Evolutionary conservation across 2,888 invertebrate genomes (phyloP).

Genomic region (Apamea anceps): DNA sequence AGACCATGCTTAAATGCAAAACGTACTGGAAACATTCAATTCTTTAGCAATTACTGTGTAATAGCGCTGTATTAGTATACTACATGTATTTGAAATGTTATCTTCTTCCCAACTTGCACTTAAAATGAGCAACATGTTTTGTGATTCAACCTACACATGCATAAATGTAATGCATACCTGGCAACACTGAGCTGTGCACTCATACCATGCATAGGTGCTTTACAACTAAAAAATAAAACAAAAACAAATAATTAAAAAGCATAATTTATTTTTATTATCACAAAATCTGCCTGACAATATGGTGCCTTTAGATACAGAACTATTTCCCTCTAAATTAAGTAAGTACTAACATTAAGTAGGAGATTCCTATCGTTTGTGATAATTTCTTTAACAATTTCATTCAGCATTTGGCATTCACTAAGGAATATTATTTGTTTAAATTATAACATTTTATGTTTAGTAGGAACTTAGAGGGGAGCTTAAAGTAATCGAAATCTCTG

Average conservation of each 20-base stretch:
- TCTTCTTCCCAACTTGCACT: conserved; percentile 34
- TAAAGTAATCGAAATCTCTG: conserved; percentile 79
- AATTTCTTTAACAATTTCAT: conserved; percentile 64
- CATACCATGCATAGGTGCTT: conserved; percentile 82
- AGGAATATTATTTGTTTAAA: conserved; percentile 59
- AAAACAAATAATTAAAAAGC: conserved; percentile 84
- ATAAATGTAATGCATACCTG: conserved; percentile 70
- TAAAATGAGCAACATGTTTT: conserved; percentile 49
- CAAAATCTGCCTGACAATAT: conserved; percentile 76
- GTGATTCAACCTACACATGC: conserved; percentile 61
- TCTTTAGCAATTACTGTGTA: conserved; percentile 18
- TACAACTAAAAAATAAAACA: conserved; percentile 85
- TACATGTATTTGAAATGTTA: conserved; percentile 11
- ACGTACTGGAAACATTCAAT: conserved; percentile 1
- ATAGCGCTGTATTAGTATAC: conserved; percentile 1
- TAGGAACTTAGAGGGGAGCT: conserved; percentile 84
- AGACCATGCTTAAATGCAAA: conserved; percentile 49
- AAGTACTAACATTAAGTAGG: conserved; percentile 89
- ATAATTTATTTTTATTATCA: conserved; percentile 87
- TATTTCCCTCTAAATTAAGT: conserved; percentile 85
- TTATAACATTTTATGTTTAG: conserved; percentile 66
- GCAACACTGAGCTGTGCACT: conserved; percentile 74
- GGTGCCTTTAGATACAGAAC: conserved; percentile 80
- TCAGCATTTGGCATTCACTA: conserved; percentile 65
- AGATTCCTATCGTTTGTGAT: conserved; percentile 80